Percentiles rank a stretch among this genome's conserved stretches.
Evolutionary conservation across 1,140 invertebrate genomes (phyloP).

Genomic region (Drosophila triauraria): DNA sequence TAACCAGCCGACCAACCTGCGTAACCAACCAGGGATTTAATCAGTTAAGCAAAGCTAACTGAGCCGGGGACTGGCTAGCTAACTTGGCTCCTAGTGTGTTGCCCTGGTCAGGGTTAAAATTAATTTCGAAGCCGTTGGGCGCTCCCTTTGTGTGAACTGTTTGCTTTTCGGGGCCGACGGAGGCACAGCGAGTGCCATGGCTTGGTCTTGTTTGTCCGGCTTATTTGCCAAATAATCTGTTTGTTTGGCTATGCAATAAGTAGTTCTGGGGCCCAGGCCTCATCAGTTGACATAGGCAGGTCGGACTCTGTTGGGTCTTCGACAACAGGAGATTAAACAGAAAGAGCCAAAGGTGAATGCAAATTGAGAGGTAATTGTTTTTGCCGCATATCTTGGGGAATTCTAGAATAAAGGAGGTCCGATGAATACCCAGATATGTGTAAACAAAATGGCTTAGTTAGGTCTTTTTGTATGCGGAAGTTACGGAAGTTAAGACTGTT

Average conservation of each 20-base stretch:
- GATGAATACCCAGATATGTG: not conserved
- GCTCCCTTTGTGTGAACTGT: conserved; percentile 38
- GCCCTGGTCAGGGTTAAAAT: conserved; percentile 42
- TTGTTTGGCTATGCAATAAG: conserved; percentile 56
- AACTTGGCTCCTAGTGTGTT: conserved; percentile 11
- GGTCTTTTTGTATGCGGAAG: not conserved
- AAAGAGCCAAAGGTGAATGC: conserved; percentile 28
- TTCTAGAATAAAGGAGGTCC: conserved; percentile 17
- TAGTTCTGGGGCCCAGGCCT: conserved; percentile 23
- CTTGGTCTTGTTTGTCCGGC: conserved; percentile 38
- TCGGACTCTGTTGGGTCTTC: conserved; percentile 16
- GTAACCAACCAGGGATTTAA: conserved; percentile 36
- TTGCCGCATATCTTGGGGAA: conserved; percentile 4
- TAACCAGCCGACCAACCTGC: conserved; percentile 1
- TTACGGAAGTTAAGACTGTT: not conserved
- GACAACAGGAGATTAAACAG: conserved; percentile 15
- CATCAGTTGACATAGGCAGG: conserved; percentile 39
- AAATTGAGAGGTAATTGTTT: conserved; percentile 43
- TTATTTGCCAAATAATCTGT: conserved; percentile 57
- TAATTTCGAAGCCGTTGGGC: conserved; percentile 44
- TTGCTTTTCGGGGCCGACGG: conserved; percentile 25
- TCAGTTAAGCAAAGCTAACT: conserved; percentile 53
- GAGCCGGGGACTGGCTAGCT: conserved; percentile 6
- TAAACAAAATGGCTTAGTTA: conserved; percentile 4
- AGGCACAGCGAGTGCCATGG: conserved; percentile 28